Base-by-base conservation (phyloP, 2,113 vertebrate genomes). In the Crotalus horridus region DNA sequence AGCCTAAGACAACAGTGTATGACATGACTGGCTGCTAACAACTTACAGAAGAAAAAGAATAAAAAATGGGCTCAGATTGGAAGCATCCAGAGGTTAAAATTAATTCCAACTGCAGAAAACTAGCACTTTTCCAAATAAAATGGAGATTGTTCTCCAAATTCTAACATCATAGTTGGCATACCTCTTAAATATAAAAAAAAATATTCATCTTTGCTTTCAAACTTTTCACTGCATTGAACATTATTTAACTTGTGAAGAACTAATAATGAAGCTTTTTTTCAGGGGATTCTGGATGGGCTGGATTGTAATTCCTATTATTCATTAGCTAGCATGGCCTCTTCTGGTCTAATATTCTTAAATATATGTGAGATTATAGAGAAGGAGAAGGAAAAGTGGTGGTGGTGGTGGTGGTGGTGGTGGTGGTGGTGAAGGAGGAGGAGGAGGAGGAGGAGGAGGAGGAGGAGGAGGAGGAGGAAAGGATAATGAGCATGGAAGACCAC, bases 121-220 rank as follows among this genome's bases (percentile, higher is more conserved):
- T 54, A 88, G 46, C 91, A 88, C 6, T 39, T 69, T 53, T 51
- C 56, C 56, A 51, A 61, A 54, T 29, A 48, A n/a, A 39, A 59
- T 13, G 46, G 85, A 29, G 54, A 43, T 59, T 48, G 81, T 33
- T 91, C 55, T 91, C 85, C 90, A 59, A 51, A 61, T 20, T 87
- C 90, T 91, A 51, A 61, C 54, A 91, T 91, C 90, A 91, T 91
- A 48, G 39, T 59, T 91, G 90, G 90, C 90, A 46, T 43, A 29
- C 33, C 8, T 87, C 39, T 91, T 26, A 26, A 85, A 81, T 81
- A 39, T 55, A 23, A 61, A 39, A 85, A 91, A 90, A 24, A 85
- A 85, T 59, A 85, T 87, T 91, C 39, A n/a, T 85, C 5, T 48
- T 59, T 58, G 81, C 24, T 91, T 86, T n/a, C 54, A 87, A 61